Percentiles rank a stretch among this genome's conserved stretches.
Evolutionary conservation across 1,140 invertebrate species (phyloP).

Genomic region (Lepidostoma basale): DNA sequence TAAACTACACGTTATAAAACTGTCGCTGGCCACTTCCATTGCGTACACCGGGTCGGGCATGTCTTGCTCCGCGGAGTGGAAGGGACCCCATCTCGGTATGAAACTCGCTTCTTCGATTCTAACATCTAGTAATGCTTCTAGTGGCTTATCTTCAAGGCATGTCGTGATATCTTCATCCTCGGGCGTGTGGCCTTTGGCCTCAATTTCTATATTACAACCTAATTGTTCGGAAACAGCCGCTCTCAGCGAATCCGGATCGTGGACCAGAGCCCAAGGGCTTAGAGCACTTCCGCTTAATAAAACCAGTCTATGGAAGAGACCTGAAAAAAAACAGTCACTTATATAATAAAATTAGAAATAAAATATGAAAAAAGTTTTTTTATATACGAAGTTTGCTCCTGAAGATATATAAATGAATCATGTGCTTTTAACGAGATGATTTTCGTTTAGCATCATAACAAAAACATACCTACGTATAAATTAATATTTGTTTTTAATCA

Average conservation of each 20-base stretch:
- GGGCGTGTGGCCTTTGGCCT: constrained; percentile 30
- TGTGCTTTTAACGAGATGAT: too few relatives aligned
- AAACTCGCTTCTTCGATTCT: constrained; percentile 42
- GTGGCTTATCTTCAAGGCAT: constrained; percentile 42
- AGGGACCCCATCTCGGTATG: constrained; percentile 42
- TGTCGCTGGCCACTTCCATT: constrained; percentile 70
- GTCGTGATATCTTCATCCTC: constrained; percentile 40
- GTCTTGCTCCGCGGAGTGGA: constrained; percentile 67
- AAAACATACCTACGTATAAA: too few relatives aligned
- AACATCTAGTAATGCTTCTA: constrained; percentile 44
- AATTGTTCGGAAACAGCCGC: constrained; percentile 74
- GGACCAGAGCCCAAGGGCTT: constrained; percentile 80
- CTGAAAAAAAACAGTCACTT: constrained; percentile 57
- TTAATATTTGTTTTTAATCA: too few relatives aligned
- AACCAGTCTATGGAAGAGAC: constrained; percentile 83
- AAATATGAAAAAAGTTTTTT: too few relatives aligned
- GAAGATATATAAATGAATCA: too few relatives aligned
- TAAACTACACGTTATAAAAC: constrained; percentile 72
- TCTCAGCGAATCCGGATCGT: constrained; percentile 75
- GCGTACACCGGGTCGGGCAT: constrained; percentile 67
- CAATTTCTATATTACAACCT: constrained; percentile 58
- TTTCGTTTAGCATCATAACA: too few relatives aligned
- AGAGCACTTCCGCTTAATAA: constrained; percentile 87
- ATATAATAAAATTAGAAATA: too few relatives aligned
- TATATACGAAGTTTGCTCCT: too few relatives aligned